Evolutionary conservation across 2,888 invertebrate species (phyloP), one percentile per base, ranked within the genome.

Genomic region (Ommatoiulus sabulosus): DNA sequence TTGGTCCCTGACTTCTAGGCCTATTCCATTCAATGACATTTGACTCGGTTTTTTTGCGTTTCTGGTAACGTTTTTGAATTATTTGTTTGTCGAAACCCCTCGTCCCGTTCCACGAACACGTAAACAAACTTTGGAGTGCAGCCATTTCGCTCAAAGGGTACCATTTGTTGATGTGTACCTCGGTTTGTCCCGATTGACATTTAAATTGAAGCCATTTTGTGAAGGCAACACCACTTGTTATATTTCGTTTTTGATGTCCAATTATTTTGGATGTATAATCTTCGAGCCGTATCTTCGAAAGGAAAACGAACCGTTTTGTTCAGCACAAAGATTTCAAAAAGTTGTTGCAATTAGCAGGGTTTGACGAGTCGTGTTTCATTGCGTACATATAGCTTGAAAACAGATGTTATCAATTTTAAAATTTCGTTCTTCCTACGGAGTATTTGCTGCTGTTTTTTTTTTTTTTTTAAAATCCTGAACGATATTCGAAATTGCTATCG

Each of bases 361-460:
- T n/a, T 63, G 17, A 6, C 17, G 63, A 63, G 5, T 7, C 63
- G 1, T n/a, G n/a, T n/a, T 63, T 63, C 63, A 63, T 4, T 2
- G 20, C 4, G 6, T 24, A 72, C 72, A 20, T 52, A 10, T 24
- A 72, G 20, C 3, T 72, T 24, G 24, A 72, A 24, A 72, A 72
- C 72, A 72, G 72, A 72, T 72, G 72, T 72, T 72, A 24, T 24
- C 72, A 24, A 72, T 72, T 72, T 35, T 8, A 24, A 72, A 72
- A 8, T 24, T 15, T 72, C 12, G 8, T 63, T 63, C 12, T 63
- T 63, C 20, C 63, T 12, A 10, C 10, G 15, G 12, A 6, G 15
- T 15, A 52, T 6, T 15, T 52, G 15, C 52, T 4, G 20, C 63
- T 63, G 17, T 20, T 63, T 63, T 20, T 52, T 35, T 35, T 35